Base-by-base conservation (phyloP, 2,113 vertebrate genomes). In the Neodontobutis hainanensis region DNA sequence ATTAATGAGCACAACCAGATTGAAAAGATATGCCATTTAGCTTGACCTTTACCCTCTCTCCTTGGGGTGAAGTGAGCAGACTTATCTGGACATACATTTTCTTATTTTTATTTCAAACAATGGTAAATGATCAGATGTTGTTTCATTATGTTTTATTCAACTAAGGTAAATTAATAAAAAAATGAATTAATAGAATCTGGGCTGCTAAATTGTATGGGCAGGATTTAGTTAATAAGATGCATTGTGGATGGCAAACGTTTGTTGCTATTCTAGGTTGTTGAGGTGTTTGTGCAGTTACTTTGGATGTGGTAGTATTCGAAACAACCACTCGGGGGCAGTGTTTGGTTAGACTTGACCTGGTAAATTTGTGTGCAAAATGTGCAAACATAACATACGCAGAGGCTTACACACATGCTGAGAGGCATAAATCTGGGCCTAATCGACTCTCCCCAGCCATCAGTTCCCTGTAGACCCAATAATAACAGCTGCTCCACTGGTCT, bases 381-480 rank as follows among this genome's bases (percentile, higher is more conserved):
- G 35, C 34, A 64, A 61, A 59, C 62, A 9, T 47, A 75, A 68
- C 58, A 50, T 42, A 66, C 59, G 61, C 61, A 81, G 61, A 66
- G 46, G 63, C 48, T 73, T 70, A 71, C 65, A 73, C 65, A 65
- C 59, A 80, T 3, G 58, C 77, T 77, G 72, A 63, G 79, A 85
- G 78, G 85, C 80, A 88, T 83, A 82, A 88, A 86, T 90, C 89
- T 87, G 85, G 77, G 78, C 75, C 82, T 90, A 90, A 91, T 89
- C 84, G 84, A 85, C 80, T 88, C 81, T 90, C 89, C 88, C 86
- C 80, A 84, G 89, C 73, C 65, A 67, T 73, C 48, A 44, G 78
- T 75, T 90, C 88, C 81, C 87, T 35, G 74, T 67, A 73, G 89
- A 81, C 81, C 65, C 70, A 89, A 73, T 86, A 88, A 89, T 87